A percentile compares a stretch with the other conserved stretches of the same genome.
These are phyloP conservation scores for Drosophila paulistorum DNA, from an alignment of 1,140 invertebrate genomes.

Conservation along the genomic window DNA sequence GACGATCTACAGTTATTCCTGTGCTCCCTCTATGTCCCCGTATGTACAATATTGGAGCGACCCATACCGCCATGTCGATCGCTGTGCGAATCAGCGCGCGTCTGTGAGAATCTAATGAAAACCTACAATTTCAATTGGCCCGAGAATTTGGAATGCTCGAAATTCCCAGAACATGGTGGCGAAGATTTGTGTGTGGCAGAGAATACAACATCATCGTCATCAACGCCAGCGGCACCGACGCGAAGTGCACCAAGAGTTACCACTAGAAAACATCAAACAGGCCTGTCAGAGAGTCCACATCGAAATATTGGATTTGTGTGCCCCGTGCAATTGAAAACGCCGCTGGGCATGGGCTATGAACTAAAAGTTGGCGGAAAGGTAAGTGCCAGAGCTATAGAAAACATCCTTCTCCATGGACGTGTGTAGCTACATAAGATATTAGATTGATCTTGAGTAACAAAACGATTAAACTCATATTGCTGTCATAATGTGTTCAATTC, in stretches of 20 bases:
- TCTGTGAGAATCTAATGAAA: conserved; percentile 96
- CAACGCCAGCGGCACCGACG: conserved; percentile 69
- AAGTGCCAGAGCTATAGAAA: conserved; percentile 71
- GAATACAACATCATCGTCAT: conserved; percentile 86
- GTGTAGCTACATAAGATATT: no score
- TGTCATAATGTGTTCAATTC: no score
- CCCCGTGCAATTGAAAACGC: conserved; percentile 92
- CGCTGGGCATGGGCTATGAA: conserved; percentile 89
- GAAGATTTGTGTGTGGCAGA: conserved; percentile 93
- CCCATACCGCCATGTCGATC: conserved; percentile 96
- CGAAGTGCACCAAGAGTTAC: conserved; percentile 64
- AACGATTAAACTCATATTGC: no score
- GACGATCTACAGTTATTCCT: conserved; percentile 97
- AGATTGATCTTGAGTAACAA: no score
- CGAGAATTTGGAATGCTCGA: conserved; percentile 94
- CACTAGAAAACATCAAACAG: conserved; percentile 70
- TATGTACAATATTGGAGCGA: conserved; percentile 95
- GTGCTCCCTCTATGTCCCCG: conserved; percentile 97
- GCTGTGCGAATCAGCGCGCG: conserved; percentile 94
- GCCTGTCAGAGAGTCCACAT: conserved; percentile 67
- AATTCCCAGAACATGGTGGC: conserved; percentile 90
- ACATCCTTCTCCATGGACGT: no score
- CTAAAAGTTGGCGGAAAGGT: conserved; percentile 92
- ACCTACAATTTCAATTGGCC: conserved; percentile 98
- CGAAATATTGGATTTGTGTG: conserved; percentile 92